Percentiles rank a stretch among this genome's conserved stretches.
phyloP scores from a whole-genome alignment of 2,888 invertebrate species.

The Flexamia atlantica region DNA sequence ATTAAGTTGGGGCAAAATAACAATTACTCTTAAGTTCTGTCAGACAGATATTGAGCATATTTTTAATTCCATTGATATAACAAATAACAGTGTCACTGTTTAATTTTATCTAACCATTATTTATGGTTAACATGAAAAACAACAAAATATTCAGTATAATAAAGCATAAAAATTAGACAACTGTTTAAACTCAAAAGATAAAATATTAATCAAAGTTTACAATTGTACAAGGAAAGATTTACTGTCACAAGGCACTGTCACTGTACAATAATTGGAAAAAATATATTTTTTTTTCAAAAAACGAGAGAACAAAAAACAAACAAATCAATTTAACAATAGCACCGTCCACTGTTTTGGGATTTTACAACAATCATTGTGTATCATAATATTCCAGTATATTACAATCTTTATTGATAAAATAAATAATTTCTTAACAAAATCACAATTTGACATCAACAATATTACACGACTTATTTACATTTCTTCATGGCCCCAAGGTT shows the following conservation, averaged over 20 bases:
- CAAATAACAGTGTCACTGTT: no score
- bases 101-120: no score
- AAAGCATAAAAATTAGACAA: no score
- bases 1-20: no score
- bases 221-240: background rate
- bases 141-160: no score
- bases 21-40: no score
- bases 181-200: no score
- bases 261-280: background rate
- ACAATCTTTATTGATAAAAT: conserved; percentile 52
- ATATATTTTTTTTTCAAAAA: background rate
- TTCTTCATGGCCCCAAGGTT: conserved; percentile 31
- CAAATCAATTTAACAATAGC: conserved; percentile 36
- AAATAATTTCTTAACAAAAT: conserved; percentile 60
- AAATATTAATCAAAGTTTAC: no score
- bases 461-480: conserved; percentile 57
- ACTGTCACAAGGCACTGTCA: background rate
- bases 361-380: conserved; percentile 2
- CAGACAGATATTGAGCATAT: no score
- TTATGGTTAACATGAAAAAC: no score
- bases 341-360: conserved; percentile 18
- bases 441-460: conserved; percentile 52
- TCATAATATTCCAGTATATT: conserved; percentile 15
- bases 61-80: no score
- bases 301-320: conserved; percentile 40